A percentile compares a stretch with the other conserved stretches of the same genome.
Conservation (phyloP, 2,888 invertebrate genomes). For the Psylliodes chrysocephalus region DNA sequence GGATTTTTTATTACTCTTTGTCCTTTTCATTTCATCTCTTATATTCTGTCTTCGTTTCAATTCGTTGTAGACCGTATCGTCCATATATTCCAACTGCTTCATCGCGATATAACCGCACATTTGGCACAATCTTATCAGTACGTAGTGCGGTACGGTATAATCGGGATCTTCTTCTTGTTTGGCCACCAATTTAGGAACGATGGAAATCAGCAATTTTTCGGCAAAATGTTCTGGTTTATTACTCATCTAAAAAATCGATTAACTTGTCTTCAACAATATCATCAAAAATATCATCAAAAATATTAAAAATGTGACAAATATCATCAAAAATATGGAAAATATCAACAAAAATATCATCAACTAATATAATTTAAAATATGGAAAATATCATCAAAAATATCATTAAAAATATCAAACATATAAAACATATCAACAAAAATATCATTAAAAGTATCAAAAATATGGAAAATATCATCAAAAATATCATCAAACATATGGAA, state of each 20-base stretch:
- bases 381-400: too few relatives aligned
- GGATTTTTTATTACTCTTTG: conserved; percentile 65
- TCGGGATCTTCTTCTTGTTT: conserved; percentile 46
- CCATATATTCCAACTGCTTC: conserved; percentile 83
- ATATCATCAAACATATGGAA: too few relatives aligned
- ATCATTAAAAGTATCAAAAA: too few relatives aligned
- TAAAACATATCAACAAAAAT: too few relatives aligned
- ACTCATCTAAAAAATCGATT: conserved; percentile 67
- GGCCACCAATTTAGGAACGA: conserved; percentile 39
- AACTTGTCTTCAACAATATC: too few relatives aligned
- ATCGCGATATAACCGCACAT: conserved; percentile 82
- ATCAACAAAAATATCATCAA: too few relatives aligned
- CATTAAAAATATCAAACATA: too few relatives aligned
- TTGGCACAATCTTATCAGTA: conserved; percentile 50
- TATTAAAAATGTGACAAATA: too few relatives aligned
- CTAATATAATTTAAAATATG: too few relatives aligned
- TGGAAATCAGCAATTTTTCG: conserved; percentile 55
- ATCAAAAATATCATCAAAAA: too few relatives aligned
- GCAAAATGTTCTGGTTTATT: conserved; percentile 68
- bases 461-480: too few relatives aligned
- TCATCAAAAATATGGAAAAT: too few relatives aligned
- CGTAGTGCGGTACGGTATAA: conserved; percentile 34
- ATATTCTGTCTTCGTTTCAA: conserved; percentile 72
- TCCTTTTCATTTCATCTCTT: conserved; percentile 56
- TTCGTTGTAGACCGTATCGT: conserved; percentile 85